Percentiles rank a stretch among this genome's conserved stretches.
phyloP scores from a whole-genome alignment of 2,888 invertebrate species.

The Acrobasis suavella region DNA sequence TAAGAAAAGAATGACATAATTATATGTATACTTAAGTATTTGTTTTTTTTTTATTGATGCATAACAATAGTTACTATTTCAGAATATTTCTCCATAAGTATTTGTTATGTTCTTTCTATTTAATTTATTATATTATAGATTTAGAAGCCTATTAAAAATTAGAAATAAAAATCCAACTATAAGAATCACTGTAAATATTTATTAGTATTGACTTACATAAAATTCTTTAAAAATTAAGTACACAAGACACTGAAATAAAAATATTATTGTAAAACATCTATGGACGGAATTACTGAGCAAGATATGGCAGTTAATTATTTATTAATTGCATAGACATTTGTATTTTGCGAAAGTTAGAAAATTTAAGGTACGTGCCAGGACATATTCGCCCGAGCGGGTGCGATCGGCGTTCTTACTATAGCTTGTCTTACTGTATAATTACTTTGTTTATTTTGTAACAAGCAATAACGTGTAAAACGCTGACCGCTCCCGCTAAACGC shows the following conservation, averaged over 20 bases:
- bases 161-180: conserved; percentile 36
- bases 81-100: too few relatives aligned
- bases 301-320: conserved; percentile 52
- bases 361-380: neutral
- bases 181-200: conserved; percentile 64
- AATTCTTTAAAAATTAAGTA: conserved; percentile 52
- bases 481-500: too few relatives aligned
- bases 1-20: conserved; percentile 43
- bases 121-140: too few relatives aligned
- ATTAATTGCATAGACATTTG: conserved; percentile 31
- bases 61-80: neutral
- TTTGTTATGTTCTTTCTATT: too few relatives aligned
- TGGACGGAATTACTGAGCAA: conserved; percentile 61
- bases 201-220: conserved; percentile 71
- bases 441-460: too few relatives aligned
- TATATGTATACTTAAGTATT: conserved; percentile 28
- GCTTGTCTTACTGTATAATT: too few relatives aligned
- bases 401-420: too few relatives aligned
- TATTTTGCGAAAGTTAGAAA: conserved; percentile 34
- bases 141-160: too few relatives aligned
- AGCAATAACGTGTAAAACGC: too few relatives aligned
- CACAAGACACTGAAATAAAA: conserved; percentile 38
- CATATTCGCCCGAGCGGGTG: too few relatives aligned
- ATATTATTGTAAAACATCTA: conserved; percentile 32
- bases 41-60: conserved; percentile 21